Percentiles rank a stretch among this genome's conserved stretches.
Conservation (phyloP, 2,113 vertebrate species). For the Echinops telfairi region DNA sequence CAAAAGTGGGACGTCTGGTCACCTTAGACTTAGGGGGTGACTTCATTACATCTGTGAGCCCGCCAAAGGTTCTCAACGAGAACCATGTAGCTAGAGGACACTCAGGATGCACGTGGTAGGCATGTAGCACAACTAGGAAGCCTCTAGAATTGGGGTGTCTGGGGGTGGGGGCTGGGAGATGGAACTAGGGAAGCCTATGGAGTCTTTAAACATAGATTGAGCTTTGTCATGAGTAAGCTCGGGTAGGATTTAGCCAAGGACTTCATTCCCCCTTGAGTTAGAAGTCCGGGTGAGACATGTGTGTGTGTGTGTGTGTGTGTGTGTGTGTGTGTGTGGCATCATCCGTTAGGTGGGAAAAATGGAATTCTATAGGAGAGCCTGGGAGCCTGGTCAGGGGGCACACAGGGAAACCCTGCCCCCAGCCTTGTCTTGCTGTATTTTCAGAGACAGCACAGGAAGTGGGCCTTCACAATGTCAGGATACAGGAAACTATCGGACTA, state of each 20-base stretch:
- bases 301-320: too few relatives aligned
- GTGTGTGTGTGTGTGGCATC: neutral
- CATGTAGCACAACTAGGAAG: neutral
- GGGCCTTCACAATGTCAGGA: slow-evolving; percentile 88
- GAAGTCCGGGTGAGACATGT: slow-evolving; percentile 40
- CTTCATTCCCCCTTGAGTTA: neutral
- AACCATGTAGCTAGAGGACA: neutral
- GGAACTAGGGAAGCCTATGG: slow-evolving; percentile 32
- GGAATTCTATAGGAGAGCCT: neutral
- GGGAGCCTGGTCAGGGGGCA: neutral
- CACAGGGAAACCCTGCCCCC: slow-evolving; percentile 49
- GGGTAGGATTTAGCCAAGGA: slow-evolving; percentile 56
- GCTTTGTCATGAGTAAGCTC: slow-evolving; percentile 59
- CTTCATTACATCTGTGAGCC: slow-evolving; percentile 29
- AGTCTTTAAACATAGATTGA: slow-evolving; percentile 68
- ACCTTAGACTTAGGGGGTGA: neutral
- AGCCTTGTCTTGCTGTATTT: slow-evolving; percentile 69
- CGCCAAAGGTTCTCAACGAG: slow-evolving; percentile 47
- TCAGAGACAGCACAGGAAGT: slow-evolving; percentile 84
- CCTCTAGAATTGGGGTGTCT: slow-evolving; percentile 53
- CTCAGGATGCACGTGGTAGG: neutral
- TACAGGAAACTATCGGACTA: slow-evolving; percentile 85
- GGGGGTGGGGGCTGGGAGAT: neutral
- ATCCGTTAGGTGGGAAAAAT: neutral
- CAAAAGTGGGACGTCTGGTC: too few relatives aligned